Conservation (phyloP, 2,888 invertebrate species). For the Limnephilus rhombicus region DNA sequence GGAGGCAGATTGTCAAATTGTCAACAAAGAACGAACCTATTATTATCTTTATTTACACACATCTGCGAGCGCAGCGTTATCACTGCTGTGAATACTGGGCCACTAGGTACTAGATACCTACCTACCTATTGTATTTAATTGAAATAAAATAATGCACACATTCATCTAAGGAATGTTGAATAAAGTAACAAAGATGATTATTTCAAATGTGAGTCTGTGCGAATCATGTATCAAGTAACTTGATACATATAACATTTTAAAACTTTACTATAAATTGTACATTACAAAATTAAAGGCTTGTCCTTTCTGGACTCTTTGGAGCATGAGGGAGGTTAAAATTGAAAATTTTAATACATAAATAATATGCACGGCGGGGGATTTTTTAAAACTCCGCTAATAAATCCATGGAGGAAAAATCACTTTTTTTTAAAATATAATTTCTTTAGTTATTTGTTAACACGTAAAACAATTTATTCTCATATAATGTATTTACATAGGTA, state of each 20-base stretch:
- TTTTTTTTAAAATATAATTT: no score
- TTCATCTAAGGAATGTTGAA: neutral
- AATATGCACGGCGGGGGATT: no score
- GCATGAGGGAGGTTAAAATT: no score
- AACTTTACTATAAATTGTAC: neutral
- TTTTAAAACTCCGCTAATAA: no score
- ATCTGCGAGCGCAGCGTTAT: neutral
- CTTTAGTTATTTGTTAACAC: no score
- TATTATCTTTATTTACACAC: neutral
- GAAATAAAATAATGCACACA: neutral
- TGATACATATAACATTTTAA: no score
- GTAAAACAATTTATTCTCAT: neutral
- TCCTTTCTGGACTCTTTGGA: neutral
- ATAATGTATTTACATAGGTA: neutral
- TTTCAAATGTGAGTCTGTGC: neutral
- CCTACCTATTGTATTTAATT: neutral
- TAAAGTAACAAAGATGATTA: neutral
- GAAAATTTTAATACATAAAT: no score
- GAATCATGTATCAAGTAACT: neutral
- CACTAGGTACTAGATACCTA: no score
- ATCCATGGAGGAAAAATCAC: no score
- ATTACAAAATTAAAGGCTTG: neutral
- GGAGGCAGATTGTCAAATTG: neutral
- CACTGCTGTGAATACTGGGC: neutral
- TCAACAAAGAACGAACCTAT: neutral